Conservation (phyloP, 2,888 invertebrate species). For the Heliconius sara region DNA sequence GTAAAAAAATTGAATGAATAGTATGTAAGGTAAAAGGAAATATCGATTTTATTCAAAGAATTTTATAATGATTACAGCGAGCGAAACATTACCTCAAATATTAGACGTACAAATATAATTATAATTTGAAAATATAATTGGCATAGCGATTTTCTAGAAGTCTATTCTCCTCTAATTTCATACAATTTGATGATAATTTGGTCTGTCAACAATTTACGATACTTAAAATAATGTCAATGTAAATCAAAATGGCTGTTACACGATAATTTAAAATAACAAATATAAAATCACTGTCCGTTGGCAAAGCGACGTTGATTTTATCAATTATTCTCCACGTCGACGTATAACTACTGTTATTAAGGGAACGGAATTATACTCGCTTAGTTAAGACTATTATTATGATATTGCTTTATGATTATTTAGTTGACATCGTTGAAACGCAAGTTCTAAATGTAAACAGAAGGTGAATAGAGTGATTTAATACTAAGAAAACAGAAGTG, state of each 20-base stretch:
- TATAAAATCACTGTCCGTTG: conserved; percentile 17
- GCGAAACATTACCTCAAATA: no score
- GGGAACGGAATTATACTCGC: conserved; percentile 10
- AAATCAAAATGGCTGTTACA: not conserved
- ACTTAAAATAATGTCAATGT: not conserved
- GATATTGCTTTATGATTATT: conserved; percentile 8
- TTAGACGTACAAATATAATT: no score
- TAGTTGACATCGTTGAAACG: not conserved
- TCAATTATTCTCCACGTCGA: conserved; percentile 35
- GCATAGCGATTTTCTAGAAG: no score
- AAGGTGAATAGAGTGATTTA: no score
- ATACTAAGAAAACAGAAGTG: no score
- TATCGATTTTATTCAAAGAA: no score
- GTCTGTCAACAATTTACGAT: not conserved
- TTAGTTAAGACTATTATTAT: not conserved
- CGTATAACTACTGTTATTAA: conserved; percentile 22
- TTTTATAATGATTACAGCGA: no score
- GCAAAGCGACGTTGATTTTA: conserved; percentile 17
- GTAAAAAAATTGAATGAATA: no score
- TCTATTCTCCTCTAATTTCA: no score
- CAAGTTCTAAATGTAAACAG: no score
- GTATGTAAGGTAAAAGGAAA: no score
- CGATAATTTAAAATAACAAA: conserved; percentile 25
- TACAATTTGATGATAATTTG: not conserved
- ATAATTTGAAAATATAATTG: no score